Conservation (phyloP, 30 jellyfish, hydroid and myxozoan genomes). For the Turritopsis rubra region DNA sequence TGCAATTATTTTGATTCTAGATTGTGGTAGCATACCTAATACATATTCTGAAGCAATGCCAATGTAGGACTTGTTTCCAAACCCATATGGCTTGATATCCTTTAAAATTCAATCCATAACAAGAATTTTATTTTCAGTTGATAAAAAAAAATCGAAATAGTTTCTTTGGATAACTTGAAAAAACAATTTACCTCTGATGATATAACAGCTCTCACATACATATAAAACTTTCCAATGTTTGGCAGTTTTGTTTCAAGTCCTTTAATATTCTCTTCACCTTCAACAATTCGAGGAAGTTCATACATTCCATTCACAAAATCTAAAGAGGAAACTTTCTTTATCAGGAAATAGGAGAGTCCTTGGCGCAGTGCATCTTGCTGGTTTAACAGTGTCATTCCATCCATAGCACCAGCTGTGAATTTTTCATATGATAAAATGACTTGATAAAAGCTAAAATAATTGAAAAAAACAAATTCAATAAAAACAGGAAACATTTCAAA, state of each 20-base stretch:
- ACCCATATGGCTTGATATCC: neutral
- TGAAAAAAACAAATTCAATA: too few species aligned
- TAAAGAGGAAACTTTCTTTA: neutral
- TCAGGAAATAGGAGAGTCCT: neutral
- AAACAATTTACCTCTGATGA: neutral
- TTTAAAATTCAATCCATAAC: neutral
- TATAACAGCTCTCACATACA: neutral
- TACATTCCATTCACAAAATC: neutral
- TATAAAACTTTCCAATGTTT: neutral
- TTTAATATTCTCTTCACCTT: neutral
- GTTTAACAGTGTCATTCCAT: neutral
- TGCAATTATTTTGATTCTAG: too few species aligned
- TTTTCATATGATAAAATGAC: neutral
- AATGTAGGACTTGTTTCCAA: neutral
- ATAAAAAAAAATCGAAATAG: too few species aligned
- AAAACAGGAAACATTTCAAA: neutral
- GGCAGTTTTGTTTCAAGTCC: neutral
- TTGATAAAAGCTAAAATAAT: neutral
- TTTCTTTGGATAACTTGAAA: too few species aligned
- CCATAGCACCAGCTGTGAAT: neutral
- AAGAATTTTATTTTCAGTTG: neutral
- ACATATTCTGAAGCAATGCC: neutral
- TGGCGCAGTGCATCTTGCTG: neutral
- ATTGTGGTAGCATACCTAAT: neutral
- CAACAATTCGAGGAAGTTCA: neutral